Evolutionary conservation across 92 coral and sea anemone species (phyloP), one percentile per base, ranked within the genome.

Genomic region (Epizoanthus rinbou): DNA sequence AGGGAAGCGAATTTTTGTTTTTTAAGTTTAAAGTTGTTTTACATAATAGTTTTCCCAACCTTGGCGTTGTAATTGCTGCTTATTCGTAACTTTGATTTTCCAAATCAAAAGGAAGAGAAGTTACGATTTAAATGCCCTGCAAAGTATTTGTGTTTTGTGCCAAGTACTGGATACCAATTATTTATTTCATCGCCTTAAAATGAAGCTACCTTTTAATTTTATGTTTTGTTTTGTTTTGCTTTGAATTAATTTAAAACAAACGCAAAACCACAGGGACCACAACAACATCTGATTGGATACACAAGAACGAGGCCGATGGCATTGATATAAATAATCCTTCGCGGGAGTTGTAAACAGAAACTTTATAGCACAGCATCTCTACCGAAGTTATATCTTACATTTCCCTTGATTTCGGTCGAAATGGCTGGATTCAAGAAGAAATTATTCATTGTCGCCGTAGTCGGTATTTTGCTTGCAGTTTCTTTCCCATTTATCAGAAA

Each of bases 401-500:
- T 6, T 75, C 24, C 35, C 52, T 63, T 21, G 66, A 60, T 16
- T 23, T 60, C 64, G 58, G 18, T 41, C 82, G 43, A 23, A 78
- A 78, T 78, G 82, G 82, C 82, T 39, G 96, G 96, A 57, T 70
- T 92, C 57, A 97, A 97, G 76, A 88, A 91, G 43, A 97, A 97
- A 85, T 73, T 97, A 24, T 68, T 88, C 33, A 86, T 85, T n/a
- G 73, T 97, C 60, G 99, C 99, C 50, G 93, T 97, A 8, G 80
- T 97, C 63, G 97, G 91, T 59, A 91, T 95, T 63, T 60, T 92
- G 59, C 75, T 92, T 33, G 99, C 99, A 19, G 84, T 89, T 43
- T 85, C 89, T 75, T 97, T 86, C 79, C 99, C 99, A 22, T 92
- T 89, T 33, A 86, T 90, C n/a, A 97, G 91, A 81, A 75, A 89